Base-by-base conservation (phyloP, 2,797 vertebrate genomes). In the Pipistrellus pygmaeus region DNA sequence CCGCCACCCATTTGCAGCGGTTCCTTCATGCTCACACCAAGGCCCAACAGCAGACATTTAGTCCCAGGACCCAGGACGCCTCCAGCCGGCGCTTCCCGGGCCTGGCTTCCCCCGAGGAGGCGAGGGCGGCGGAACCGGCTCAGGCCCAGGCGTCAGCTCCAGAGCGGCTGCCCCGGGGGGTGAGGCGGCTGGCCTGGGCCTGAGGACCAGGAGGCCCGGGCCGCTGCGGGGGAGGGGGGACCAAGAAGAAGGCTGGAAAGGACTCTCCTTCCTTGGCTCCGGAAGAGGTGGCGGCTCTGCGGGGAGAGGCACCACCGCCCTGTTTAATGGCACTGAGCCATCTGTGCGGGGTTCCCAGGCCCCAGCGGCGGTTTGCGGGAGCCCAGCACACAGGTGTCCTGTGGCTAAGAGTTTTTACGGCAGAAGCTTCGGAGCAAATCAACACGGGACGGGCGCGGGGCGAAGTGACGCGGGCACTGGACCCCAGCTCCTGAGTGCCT, bases 241-340 rank as follows among this genome's bases (percentile, higher is more conserved):
- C 53, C 51, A 62, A 66, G 20, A 89, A 38, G 60, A 8, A 32
- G 60, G 35, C 13, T 32, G 21, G 10, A 27, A n/a, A 0, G 18
- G 13, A 88, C 69, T 55, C 21, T 12, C 46, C 82, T 95, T 95
- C 94, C 66, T 83, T 89, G 53, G 53, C 11, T 96, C 86, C 64
- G n/a, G 35, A 85, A 85, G 80, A 48, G 35, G 38, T n/a, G 13
- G 5, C 23, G 18, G 55, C 73, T 75, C 30, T 25, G 44, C 21
- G 41, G 48, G 41, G 41, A 48, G 46, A 27, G 69, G 20, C 23
- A 27, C 30, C 12, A 8, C 8, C 32, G 48, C 30, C 68, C 25
- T 18, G 57, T 20, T 1, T 35, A 21, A 66, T 62, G 71, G 53
- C 25, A 46, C 44, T 85, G n/a, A 86, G 44, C 75, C 13, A 21